These are phyloP conservation scores for Aphis gossypii DNA, from an alignment of 1,140 invertebrate genomes.

Conservation along the genomic window DNA sequence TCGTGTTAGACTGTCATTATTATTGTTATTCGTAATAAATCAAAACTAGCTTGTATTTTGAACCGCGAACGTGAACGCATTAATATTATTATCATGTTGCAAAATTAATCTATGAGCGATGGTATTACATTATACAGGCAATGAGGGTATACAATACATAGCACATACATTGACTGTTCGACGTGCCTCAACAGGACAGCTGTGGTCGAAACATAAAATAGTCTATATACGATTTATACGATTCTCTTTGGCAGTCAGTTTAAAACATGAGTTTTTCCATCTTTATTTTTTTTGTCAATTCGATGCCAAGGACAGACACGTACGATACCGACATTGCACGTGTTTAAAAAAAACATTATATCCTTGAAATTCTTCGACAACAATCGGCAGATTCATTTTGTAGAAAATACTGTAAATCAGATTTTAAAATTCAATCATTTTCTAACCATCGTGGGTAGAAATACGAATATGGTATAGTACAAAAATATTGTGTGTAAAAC, in stretches of 20 bases:
- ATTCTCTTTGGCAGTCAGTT: constrained; percentile 34
- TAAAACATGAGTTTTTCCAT: constrained; percentile 24
- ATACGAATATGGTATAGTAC: not conserved
- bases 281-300: constrained; percentile 2
- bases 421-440: constrained; percentile 16
- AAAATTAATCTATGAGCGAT: not conserved
- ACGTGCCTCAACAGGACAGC: not conserved
- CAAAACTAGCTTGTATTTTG: not conserved
- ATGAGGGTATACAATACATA: not conserved
- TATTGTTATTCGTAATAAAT: constrained; percentile 14
- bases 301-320: constrained; percentile 49
- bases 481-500: not conserved
- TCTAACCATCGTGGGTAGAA: not conserved
- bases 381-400: constrained; percentile 49
- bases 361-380: constrained; percentile 55
- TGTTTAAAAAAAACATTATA: constrained; percentile 33
- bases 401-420: constrained; percentile 19
- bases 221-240: not conserved
- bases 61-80: not conserved
- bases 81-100: not conserved
- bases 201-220: constrained; percentile 17
- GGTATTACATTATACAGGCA: not conserved
- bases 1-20: not conserved
- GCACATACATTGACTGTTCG: not conserved
- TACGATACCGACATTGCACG: constrained; percentile 45